phyloP scores from a whole-genome alignment of 2,797 vertebrate species.

The Ptychobarbus kaznakovi region DNA sequence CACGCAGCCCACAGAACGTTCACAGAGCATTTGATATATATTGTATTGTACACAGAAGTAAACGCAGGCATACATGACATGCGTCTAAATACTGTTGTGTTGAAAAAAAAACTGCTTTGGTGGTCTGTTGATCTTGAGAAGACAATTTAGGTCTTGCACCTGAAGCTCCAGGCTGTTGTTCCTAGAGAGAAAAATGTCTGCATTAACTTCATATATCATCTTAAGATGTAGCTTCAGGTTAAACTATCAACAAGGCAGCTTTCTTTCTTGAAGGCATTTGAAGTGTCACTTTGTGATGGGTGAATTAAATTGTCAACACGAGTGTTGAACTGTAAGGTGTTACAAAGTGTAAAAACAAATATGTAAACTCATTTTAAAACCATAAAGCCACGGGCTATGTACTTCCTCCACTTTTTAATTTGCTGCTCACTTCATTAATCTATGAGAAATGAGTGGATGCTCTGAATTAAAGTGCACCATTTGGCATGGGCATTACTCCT shows the following conservation, averaged over 20 bases:
- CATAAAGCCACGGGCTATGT: conserved; percentile 21
- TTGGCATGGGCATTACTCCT: conserved; percentile 37
- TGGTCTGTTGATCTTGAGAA: background rate
- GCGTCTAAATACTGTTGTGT: background rate
- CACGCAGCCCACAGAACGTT: background rate
- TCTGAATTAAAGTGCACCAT: conserved; percentile 29
- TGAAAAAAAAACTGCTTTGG: background rate
- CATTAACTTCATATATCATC: conserved; percentile 23
- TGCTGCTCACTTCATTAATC: conserved; percentile 33
- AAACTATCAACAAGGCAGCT: conserved; percentile 20
- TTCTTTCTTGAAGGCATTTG: conserved; percentile 31
- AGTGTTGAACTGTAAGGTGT: background rate
- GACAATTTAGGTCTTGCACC: background rate
- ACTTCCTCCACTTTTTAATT: conserved; percentile 32
- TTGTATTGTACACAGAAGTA: background rate
- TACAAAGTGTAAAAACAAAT: background rate
- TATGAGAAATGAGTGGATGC: conserved; percentile 25
- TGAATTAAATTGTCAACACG: conserved; percentile 5
- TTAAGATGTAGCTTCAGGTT: conserved; percentile 36
- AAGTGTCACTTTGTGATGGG: conserved; percentile 31
- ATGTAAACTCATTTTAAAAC: conserved; percentile 25
- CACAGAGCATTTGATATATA: conserved; percentile 3
- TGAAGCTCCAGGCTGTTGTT: conserved; percentile 12
- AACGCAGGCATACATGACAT: background rate
- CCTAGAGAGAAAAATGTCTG: conserved; percentile 27